A percentile compares a stretch with the other conserved stretches of the same genome.
These are phyloP conservation scores for Tillus elongatus DNA, from an alignment of 2,888 invertebrate genomes.

Conservation along the genomic window DNA sequence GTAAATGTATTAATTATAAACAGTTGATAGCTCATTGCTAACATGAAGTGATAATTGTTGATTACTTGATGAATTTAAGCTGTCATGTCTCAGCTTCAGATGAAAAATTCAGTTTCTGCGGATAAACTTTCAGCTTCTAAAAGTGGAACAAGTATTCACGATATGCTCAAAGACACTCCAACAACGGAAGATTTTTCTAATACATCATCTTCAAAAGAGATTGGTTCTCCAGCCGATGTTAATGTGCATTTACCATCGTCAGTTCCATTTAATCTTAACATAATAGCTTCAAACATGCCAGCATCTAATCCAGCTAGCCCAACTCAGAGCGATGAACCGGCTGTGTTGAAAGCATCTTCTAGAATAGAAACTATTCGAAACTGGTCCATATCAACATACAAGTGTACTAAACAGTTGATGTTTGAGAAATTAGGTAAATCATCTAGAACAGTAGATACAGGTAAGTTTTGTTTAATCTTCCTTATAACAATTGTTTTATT, in stretches of 20 bases:
- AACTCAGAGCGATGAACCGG: slow-evolving; percentile 48
- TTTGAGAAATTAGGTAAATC: slow-evolving; percentile 94
- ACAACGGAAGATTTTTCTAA: slow-evolving; percentile 66
- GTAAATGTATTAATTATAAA: too few species aligned
- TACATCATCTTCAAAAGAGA: slow-evolving; percentile 65
- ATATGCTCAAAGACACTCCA: slow-evolving; percentile 77
- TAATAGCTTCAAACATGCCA: slow-evolving; percentile 38
- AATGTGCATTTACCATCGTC: not conserved
- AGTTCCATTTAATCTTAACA: not conserved
- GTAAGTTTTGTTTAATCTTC: too few species aligned
- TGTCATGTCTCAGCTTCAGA: too few species aligned
- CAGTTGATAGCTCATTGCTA: too few species aligned
- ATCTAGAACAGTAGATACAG: slow-evolving; percentile 79
- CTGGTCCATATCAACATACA: slow-evolving; percentile 97
- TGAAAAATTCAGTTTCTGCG: too few species aligned
- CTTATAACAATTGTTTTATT: too few species aligned
- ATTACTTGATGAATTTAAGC: too few species aligned
- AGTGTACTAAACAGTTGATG: slow-evolving; percentile 93
- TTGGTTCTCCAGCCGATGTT: slow-evolving; percentile 24
- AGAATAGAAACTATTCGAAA: slow-evolving; percentile 88
- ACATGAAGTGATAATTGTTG: too few species aligned
- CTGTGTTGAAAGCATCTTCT: slow-evolving; percentile 59
- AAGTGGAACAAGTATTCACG: slow-evolving; percentile 75
- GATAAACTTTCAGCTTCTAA: too few species aligned
- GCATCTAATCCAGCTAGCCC: slow-evolving; percentile 42